Base-by-base conservation (phyloP, 1,140 invertebrate genomes). In the Himalopsyche phryganea region DNA sequence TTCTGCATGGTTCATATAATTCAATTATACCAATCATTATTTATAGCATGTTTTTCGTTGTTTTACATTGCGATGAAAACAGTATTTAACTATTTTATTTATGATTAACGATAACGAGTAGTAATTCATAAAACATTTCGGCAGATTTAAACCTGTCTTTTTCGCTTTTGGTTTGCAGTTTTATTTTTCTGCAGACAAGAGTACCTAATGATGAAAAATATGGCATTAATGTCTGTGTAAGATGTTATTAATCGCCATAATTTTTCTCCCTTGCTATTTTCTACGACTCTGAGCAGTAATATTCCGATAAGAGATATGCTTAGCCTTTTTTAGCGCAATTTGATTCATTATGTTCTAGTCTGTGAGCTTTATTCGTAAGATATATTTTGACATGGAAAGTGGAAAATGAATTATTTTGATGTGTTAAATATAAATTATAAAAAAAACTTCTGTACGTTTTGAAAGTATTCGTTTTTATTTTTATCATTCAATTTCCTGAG, bases 121-220 rank as follows among this genome's bases (percentile, higher is more conserved):
- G n/a, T n/a, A n/a, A n/a, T n/a, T n/a, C n/a, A n/a, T n/a, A n/a
- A n/a, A n/a, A 11, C n/a, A 5, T 11, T n/a, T 40, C 15, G n/a
- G 11, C 38, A n/a, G 15, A 13, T 40, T 40, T 40, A 28, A 28
- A 28, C 23, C 23, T 28, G 23, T 28, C 23, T 28, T 28, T 28
- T 28, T 28, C 23, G 23, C 40, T 28, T 28, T 49, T 28, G 14
- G 9, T 23, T 19, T 56, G 54, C 54, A 56, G 33, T 49, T 11
- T 49, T 14, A 35, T 28, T 47, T 41, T 49, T 49, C 40, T 49
- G 32, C 46, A 40, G 46, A 33, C 19, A 56, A 44, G 32, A 15
- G 70, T 56, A 68, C 67, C 69, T 75, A 75, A 75, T 74, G 70
- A 74, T 75, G 72, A 75, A 72, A 74, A 74, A 74, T 75, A 74